Evolutionary conservation across 1,140 invertebrate species (phyloP).

Genomic region (Microplitis mediator): DNA sequence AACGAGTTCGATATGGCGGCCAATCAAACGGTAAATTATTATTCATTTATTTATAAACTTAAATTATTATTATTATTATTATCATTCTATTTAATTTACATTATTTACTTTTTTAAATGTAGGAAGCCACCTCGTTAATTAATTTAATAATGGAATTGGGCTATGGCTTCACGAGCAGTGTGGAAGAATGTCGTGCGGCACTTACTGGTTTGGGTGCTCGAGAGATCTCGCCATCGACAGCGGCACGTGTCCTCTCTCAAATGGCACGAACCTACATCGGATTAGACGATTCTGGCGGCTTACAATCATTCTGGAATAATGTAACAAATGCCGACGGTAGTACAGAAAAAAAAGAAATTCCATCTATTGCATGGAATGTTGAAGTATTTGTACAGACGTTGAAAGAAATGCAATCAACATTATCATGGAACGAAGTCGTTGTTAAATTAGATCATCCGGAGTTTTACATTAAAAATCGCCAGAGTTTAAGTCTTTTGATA

Average conservation of each 20-base stretch:
- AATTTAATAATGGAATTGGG: slow-evolving; percentile 90
- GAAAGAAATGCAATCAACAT: slow-evolving; percentile 81
- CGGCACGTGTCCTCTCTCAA: slow-evolving; percentile 83
- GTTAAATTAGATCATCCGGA: slow-evolving; percentile 88
- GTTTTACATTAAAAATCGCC: slow-evolving; percentile 86
- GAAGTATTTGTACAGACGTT: slow-evolving; percentile 90
- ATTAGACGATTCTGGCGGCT: slow-evolving; percentile 71
- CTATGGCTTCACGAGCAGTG: slow-evolving; percentile 82
- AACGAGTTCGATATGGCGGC: slow-evolving; percentile 63
- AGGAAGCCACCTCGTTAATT: slow-evolving; percentile 75
- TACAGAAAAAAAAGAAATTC: slow-evolving; percentile 55
- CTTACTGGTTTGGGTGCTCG: slow-evolving; percentile 76
- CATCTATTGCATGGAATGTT: slow-evolving; percentile 83
- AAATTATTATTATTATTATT: not conserved
- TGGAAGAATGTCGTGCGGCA: slow-evolving; percentile 88
- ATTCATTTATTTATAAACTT: slow-evolving; percentile 19
- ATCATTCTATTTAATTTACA: not conserved
- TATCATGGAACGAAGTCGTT: slow-evolving; percentile 93
- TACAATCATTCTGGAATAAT: slow-evolving; percentile 66
- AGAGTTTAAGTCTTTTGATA: slow-evolving; percentile 80
- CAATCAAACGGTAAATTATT: slow-evolving; percentile 66
- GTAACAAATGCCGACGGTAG: slow-evolving; percentile 45
- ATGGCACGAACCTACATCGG: slow-evolving; percentile 85
- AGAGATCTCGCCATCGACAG: slow-evolving; percentile 78
- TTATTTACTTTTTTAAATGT: slow-evolving; percentile 18